Percentiles rank a stretch among this genome's conserved stretches.
phyloP scores from a whole-genome alignment of 2,797 vertebrate genomes.

The Mionectes olivaceus region DNA sequence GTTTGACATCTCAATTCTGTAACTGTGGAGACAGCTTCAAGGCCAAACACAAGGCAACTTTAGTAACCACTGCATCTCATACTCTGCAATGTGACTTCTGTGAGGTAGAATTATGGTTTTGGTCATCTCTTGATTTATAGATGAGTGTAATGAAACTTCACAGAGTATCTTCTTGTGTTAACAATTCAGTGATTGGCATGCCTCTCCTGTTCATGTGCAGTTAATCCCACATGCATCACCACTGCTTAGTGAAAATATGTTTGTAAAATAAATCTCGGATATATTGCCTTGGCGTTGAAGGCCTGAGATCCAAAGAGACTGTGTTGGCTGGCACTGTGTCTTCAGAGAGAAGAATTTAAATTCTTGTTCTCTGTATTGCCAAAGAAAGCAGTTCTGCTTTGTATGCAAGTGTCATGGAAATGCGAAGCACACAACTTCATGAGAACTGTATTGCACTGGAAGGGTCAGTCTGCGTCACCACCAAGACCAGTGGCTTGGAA shows the following conservation, averaged over 20 bases:
- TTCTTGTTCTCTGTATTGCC: background rate
- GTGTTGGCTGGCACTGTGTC: background rate
- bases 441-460: background rate
- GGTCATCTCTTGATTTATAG: background rate
- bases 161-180: background rate
- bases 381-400: background rate
- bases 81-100: background rate
- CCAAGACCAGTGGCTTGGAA: background rate
- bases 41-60: background rate
- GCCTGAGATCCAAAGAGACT: background rate
- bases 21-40: constrained; percentile 37
- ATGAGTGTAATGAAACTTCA: background rate
- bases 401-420: background rate
- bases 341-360: background rate
- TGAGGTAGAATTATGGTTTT: background rate
- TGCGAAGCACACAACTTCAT: background rate
- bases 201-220: background rate
- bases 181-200: background rate
- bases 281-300: background rate
- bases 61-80: accelerated
- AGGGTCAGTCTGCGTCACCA: background rate
- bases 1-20: background rate
- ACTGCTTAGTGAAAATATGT: background rate
- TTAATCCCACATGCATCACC: background rate
- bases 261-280: background rate